Conservation (phyloP, 2,113 vertebrate species). For the Corydoras maculifer region DNA sequence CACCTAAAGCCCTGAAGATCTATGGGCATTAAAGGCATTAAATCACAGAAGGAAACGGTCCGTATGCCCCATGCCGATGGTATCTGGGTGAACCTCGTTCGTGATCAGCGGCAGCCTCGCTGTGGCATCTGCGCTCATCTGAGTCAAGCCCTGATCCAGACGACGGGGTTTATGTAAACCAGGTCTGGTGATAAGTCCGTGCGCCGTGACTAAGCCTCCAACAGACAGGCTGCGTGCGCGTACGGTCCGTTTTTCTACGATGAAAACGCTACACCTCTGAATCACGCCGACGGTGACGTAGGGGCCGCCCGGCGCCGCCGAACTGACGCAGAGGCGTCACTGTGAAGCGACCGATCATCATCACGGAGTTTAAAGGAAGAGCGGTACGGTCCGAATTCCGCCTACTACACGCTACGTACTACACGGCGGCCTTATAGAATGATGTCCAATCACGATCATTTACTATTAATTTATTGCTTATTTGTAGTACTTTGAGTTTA, state of each 20-base stretch:
- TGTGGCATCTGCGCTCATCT: neutral
- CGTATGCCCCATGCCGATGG: neutral
- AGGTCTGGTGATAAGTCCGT: neutral
- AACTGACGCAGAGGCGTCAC: neutral
- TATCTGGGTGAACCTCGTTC: neutral
- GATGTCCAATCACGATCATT: too few relatives aligned
- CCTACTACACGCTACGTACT: too few relatives aligned
- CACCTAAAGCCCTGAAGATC: neutral
- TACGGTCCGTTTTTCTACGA: neutral
- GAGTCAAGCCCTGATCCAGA: neutral
- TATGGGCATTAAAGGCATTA: neutral
- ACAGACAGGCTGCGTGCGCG: constrained; percentile 5
- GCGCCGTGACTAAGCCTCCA: neutral
- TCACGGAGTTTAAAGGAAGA: too few relatives aligned
- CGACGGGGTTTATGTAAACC: neutral
- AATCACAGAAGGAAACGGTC: neutral
- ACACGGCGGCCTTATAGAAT: too few relatives aligned
- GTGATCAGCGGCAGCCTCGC: neutral
- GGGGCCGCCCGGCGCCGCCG: too few relatives aligned
- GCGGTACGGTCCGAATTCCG: too few relatives aligned
- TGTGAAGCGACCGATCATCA: too few relatives aligned
- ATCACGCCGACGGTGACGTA: neutral
- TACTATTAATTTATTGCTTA: too few relatives aligned
- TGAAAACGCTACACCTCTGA: neutral
- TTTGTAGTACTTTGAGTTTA: too few relatives aligned